phyloP scores from a whole-genome alignment of 2,113 vertebrate genomes.

The Lepus europaeus region DNA sequence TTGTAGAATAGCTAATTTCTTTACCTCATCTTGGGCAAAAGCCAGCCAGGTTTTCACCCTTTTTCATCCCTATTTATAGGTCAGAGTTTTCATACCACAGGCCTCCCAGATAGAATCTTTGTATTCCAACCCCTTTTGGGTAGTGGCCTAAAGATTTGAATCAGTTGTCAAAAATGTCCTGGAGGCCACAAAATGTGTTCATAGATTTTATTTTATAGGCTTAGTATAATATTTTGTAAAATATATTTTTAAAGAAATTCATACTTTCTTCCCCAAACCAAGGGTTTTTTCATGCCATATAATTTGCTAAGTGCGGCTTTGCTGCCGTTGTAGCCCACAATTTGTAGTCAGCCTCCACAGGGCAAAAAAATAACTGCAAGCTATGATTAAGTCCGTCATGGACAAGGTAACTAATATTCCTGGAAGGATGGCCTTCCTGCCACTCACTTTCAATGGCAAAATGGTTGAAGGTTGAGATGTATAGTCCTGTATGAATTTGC shows the following conservation, averaged over 20 bases:
- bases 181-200: constrained; percentile 47
- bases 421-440: constrained; percentile 74
- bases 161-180: constrained; percentile 65
- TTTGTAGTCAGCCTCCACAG: constrained; percentile 72
- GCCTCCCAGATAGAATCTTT: not conserved
- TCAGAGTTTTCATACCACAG: not conserved
- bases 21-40: not conserved
- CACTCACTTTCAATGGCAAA: constrained; percentile 77
- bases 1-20: not conserved
- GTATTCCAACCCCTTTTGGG: not conserved
- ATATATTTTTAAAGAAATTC: constrained; percentile 65
- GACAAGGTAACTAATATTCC: constrained; percentile 81
- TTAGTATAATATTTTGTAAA: constrained; percentile 72
- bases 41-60: not conserved
- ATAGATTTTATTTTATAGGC: constrained; percentile 68
- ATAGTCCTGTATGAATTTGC: constrained; percentile 59
- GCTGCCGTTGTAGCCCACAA: constrained; percentile 53
- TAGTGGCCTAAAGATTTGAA: not conserved
- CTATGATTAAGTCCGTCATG: constrained; percentile 80
- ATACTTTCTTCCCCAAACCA: constrained; percentile 63
- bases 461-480: constrained; percentile 70
- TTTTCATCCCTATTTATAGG: not conserved
- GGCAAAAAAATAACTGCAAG: constrained; percentile 79
- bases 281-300: constrained; percentile 73
- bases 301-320: constrained; percentile 78